Base-by-base conservation (phyloP, 2,888 invertebrate species). In the Podotricha telesiphe region DNA sequence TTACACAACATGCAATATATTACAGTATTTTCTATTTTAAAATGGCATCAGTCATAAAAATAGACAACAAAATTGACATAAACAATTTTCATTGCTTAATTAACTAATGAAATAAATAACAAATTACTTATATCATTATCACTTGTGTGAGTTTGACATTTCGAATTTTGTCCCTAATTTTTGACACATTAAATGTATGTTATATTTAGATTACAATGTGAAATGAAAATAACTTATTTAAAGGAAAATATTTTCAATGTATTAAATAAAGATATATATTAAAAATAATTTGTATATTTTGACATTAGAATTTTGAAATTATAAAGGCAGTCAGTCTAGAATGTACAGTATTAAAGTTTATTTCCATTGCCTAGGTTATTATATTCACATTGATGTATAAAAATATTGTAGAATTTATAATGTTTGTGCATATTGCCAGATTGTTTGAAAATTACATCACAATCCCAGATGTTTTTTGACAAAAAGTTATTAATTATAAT, bases 11-110 rank as follows among this genome's bases (percentile, higher is more conserved):
- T 47, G 20, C 50, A 48, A 51, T 59, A 66, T 20, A 55, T 40
- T 66, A 47, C 28, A 28, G 28, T 53, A 51, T 61, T 45, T 61
- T 53, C 51, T 50, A 51, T n/a, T 51, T 64, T 64, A 59, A 67
- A 65, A 67, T 61, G 42, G 48, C 19, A 19, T 61, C 45, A 45
- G 48, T 61, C 63, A 59, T 59, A 66, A 71, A 67, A 66, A 69
- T 72, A 73, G 66, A 71, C 58, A 70, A 69, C 67, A 71, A 72
- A 69, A 68, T 73, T 69, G 64, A 71, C 68, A 69, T 69, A 62
- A 65, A 70, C 63, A 73, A 66, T 66, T 68, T 68, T 59, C 58
- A 48, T 70, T 70, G 63, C 70, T 68, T 66, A 70, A 40, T 59
- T 71, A 73, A 59, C 62, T 55, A 68, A 65, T 58, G 50, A 45